Evolutionary conservation across 2,113 vertebrate genomes (phyloP), one percentile per base, ranked within the genome.

Genomic region (Tachycineta bicolor): DNA sequence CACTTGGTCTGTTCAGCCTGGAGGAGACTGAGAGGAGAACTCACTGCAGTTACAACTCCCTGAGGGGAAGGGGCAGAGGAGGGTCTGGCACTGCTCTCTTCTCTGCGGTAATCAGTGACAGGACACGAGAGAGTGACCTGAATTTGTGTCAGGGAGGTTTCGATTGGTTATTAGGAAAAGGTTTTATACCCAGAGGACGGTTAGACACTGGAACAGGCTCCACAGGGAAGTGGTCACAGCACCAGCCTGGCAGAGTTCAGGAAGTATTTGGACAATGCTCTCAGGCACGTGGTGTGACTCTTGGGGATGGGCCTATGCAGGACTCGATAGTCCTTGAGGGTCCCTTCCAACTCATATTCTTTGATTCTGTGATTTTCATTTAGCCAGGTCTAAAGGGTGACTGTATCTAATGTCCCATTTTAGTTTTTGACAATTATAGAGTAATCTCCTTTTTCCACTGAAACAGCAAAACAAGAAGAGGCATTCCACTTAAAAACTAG

Each of bases 101-200:
- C 43, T 65, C 20, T 85, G 60, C 22, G 11, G 18, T 34, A 24
- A 28, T 2, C 29, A 16, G 19, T 33, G 50, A 41, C 34, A 65
- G 41, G 15, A n/a, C n/a, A 6, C 0, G 0, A 75, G 6, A 3
- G 10, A 47, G 6, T 41, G 23, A 28, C 29, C 29, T 69, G 53
- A 33, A 58, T 2, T 14, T 49, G 24, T 24, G 8, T 41, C 43
- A 58, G 15, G 14, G 3, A 56, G n/a, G 12, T n/a, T 56, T 34
- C 41, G 43, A 25, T 1, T 21, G 34, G 43, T 9, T 85, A 43
- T 58, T 10, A 34, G 24, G 16, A 16, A 18, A 56, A 29, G 12
- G 3, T 8, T 65, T 7, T 58, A 2, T 5, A 20, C 10, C 10
- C 12, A 25, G 20, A 25, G 13, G 8, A 1, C 4, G 2, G 4